Conservation (phyloP, 23 tunicate genomes). For the Halocynthia aurantium region DNA sequence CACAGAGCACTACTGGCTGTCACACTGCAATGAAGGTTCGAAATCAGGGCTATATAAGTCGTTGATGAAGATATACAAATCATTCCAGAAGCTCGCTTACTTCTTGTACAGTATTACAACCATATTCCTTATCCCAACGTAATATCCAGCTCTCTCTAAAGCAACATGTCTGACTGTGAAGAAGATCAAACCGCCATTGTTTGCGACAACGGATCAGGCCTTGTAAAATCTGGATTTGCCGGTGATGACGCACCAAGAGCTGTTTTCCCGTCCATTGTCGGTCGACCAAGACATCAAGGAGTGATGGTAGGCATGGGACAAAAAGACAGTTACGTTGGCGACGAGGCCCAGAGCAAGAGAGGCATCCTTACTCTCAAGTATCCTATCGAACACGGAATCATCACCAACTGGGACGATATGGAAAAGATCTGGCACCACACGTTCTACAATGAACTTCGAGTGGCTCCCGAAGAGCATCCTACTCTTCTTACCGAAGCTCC, state of each 20-base stretch:
- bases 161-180: slow-evolving; percentile 69
- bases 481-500: slow-evolving; percentile 72
- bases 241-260: slow-evolving; percentile 96
- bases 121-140: neutral
- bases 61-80: too few relatives aligned
- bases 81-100: too few relatives aligned
- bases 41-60: too few relatives aligned
- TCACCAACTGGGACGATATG: slow-evolving; percentile 89
- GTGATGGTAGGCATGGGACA: slow-evolving; percentile 87
- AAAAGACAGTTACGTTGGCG: slow-evolving; percentile 88
- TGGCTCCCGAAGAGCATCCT: slow-evolving; percentile 84
- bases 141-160: neutral
- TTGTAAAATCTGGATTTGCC: slow-evolving; percentile 80
- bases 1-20: too few relatives aligned
- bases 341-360: slow-evolving; percentile 86
- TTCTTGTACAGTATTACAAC: too few relatives aligned
- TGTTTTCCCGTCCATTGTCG: slow-evolving; percentile 88
- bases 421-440: slow-evolving; percentile 89
- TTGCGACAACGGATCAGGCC: slow-evolving; percentile 91
- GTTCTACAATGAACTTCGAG: slow-evolving; percentile 78
- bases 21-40: too few relatives aligned
- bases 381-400: slow-evolving; percentile 78
- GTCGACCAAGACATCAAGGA: slow-evolving; percentile 91
- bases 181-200: slow-evolving; percentile 87
- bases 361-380: slow-evolving; percentile 73